Percentiles rank a stretch among this genome's conserved stretches.
phyloP scores from a whole-genome alignment of 37 sponge, comb jelly and placozoan genomes.

The Cladorhizidae sp. region DNA sequence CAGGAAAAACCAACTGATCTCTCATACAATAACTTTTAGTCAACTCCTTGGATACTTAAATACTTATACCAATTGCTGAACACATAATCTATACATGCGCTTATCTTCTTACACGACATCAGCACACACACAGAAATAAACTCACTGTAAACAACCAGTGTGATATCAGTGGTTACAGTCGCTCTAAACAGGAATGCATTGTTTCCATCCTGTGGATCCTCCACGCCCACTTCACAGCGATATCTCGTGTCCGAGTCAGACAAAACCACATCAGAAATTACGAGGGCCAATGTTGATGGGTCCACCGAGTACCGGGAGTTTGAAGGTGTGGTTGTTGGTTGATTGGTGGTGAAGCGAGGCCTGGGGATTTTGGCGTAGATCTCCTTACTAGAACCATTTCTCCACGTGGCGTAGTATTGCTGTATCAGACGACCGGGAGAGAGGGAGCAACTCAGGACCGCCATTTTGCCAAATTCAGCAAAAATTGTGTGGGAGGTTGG shows the following conservation, averaged over 20 bases:
- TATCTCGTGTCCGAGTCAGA: neutral
- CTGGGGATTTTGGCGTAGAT: neutral
- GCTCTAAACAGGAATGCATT: neutral
- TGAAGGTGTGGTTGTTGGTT: neutral
- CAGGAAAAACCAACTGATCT: too few relatives aligned
- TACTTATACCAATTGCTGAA: too few relatives aligned
- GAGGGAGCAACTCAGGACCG: neutral
- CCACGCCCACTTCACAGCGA: slow-evolving; percentile 2
- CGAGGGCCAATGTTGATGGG: neutral
- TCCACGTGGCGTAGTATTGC: neutral
- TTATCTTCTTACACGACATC: too few relatives aligned
- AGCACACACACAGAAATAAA: too few relatives aligned
- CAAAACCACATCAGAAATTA: neutral
- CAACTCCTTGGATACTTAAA: too few relatives aligned
- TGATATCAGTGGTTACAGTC: neutral
- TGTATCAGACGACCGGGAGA: neutral
- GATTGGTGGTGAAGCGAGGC: neutral
- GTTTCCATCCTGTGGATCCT: neutral
- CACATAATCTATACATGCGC: too few relatives aligned
- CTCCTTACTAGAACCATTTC: neutral
- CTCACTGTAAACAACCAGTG: neutral
- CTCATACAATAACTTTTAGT: too few relatives aligned
- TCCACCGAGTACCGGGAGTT: neutral
- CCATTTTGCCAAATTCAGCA: neutral
- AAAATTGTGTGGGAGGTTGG: neutral